Percentiles rank a stretch among this genome's conserved stretches.
Conservation (phyloP, 2,888 invertebrate species). For the Biston stratarius region DNA sequence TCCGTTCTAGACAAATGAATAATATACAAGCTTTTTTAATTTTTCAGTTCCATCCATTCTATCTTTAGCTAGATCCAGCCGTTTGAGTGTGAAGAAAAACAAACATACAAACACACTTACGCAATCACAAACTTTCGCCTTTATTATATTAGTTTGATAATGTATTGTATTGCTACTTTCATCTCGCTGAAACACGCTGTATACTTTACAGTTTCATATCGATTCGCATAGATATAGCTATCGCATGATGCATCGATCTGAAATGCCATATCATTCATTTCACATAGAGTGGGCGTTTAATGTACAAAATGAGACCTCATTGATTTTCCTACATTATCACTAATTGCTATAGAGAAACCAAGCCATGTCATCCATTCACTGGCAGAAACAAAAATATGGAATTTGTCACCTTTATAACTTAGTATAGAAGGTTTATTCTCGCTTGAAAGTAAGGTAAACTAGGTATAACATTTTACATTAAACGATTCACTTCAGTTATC, state of each 20-base stretch:
- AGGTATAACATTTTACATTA: constrained; percentile 49
- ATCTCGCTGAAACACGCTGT: too few species aligned
- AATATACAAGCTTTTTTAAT: too few species aligned
- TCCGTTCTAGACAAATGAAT: too few species aligned
- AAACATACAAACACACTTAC: too few species aligned
- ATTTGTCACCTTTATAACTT: constrained; percentile 34
- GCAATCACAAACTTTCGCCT: too few species aligned
- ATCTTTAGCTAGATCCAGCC: too few species aligned
- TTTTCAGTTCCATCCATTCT: too few species aligned
- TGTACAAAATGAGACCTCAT: constrained; percentile 78
- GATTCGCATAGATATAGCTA: constrained; percentile 41
- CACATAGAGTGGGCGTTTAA: constrained; percentile 66
- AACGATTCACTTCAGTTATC: constrained; percentile 67
- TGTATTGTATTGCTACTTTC: too few species aligned
- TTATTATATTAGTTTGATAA: too few species aligned
- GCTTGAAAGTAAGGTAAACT: constrained; percentile 30
- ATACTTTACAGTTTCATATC: too few species aligned
- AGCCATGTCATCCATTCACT: constrained; percentile 30
- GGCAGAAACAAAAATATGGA: constrained; percentile 2
- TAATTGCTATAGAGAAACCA: constrained; percentile 71
- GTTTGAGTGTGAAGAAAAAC: too few species aligned
- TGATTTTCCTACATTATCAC: constrained; percentile 75
- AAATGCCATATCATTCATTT: constrained; percentile 72
- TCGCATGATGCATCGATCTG: constrained; percentile 58
- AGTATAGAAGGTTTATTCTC: constrained; percentile 44